Percentiles rank a stretch among this genome's conserved stretches.
phyloP scores from a whole-genome alignment of 2,888 invertebrate genomes.

The Chamaedrilus cognettii region DNA sequence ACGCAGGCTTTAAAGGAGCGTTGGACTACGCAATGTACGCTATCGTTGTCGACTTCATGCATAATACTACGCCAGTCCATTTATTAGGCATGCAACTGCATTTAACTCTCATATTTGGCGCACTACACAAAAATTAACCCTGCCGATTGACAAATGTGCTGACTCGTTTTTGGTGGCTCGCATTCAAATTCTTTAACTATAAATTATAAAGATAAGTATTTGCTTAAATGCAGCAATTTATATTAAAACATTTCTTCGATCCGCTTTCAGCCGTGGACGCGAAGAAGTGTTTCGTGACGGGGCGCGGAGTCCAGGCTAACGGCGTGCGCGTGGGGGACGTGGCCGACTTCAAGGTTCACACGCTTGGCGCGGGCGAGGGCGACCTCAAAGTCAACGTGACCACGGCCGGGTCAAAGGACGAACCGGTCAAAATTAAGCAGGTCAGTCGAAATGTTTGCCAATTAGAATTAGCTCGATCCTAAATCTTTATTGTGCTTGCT shows the following conservation, averaged over 20 bases:
- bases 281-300: slow-evolving; percentile 78
- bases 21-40: too few relatives aligned
- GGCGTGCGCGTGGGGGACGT: slow-evolving; percentile 80
- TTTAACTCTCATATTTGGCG: too few relatives aligned
- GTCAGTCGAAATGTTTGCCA: too few relatives aligned
- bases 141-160: neutral
- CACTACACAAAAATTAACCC: too few relatives aligned
- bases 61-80: too few relatives aligned
- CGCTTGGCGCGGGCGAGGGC: slow-evolving; percentile 77
- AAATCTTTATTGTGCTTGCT: too few relatives aligned
- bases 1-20: too few relatives aligned
- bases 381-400: slow-evolving; percentile 70
- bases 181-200: neutral
- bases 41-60: too few relatives aligned
- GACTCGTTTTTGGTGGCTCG: neutral
- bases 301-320: slow-evolving; percentile 77
- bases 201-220: neutral
- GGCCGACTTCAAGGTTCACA: slow-evolving; percentile 79
- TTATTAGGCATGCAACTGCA: too few relatives aligned
- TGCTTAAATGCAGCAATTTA: neutral
- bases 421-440: slow-evolving; percentile 64
- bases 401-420: slow-evolving; percentile 73
- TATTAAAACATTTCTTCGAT: neutral
- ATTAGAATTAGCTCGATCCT: too few relatives aligned
- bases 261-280: slow-evolving; percentile 69